Percentiles rank a stretch among this genome's conserved stretches.
Evolutionary conservation across 2,797 vertebrate species (phyloP).

Genomic region (Benthosema pterotum): DNA sequence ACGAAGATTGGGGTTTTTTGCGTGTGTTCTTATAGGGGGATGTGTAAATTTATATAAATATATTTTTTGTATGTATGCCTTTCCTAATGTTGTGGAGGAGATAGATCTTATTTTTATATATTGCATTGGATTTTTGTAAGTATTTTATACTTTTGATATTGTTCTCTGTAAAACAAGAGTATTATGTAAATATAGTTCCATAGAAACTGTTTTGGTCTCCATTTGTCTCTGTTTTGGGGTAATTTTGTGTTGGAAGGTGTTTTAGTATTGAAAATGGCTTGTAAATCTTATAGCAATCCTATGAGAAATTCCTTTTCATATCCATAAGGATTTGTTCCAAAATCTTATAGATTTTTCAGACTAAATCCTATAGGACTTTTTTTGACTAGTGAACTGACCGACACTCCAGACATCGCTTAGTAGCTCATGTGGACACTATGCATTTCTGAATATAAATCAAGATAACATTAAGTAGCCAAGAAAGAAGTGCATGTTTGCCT

Average conservation of each 20-base stretch:
- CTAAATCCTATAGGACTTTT: no score
- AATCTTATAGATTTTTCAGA: no score
- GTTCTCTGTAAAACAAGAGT: slow-evolving; percentile 84
- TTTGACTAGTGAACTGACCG: no score
- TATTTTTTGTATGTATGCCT: slow-evolving; percentile 82
- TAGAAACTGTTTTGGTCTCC: slow-evolving; percentile 66
- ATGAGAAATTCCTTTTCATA: no score
- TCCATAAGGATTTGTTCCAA: no score
- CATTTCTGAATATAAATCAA: no score
- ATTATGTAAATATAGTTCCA: slow-evolving; percentile 88
- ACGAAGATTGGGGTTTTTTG: slow-evolving; percentile 3
- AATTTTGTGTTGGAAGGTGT: background rate
- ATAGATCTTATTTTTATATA: slow-evolving; percentile 89
- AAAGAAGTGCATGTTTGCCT: no score
- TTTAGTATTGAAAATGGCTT: no score
- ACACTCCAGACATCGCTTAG: no score
- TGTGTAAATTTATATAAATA: slow-evolving; percentile 80
- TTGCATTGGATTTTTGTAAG: slow-evolving; percentile 82
- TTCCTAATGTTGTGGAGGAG: slow-evolving; percentile 78
- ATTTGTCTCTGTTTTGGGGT: slow-evolving; percentile 12
- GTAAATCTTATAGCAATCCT: no score
- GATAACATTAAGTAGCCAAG: no score
- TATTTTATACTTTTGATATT: slow-evolving; percentile 87
- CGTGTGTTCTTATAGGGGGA: slow-evolving; percentile 50
- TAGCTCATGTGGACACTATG: no score